phyloP scores from a whole-genome alignment of 2,113 vertebrate species.

The Apaloderma vittatum region DNA sequence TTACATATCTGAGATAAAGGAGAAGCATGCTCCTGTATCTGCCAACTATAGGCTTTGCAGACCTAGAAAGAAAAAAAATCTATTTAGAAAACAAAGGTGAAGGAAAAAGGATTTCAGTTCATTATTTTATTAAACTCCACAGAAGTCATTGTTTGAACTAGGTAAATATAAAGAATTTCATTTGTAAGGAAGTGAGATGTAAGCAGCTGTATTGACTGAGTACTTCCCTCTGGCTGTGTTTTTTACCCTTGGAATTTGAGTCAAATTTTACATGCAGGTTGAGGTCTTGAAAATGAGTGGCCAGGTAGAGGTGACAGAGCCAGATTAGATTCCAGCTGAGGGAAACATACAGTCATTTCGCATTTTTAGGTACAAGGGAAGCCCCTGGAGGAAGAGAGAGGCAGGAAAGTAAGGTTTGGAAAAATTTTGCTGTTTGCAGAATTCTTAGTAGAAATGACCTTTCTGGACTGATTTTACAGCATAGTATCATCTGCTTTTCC shows the following conservation, averaged over 20 bases:
- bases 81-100: neutral
- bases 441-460: neutral
- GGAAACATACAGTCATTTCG: neutral
- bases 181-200: neutral
- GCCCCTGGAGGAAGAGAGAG: too few species aligned
- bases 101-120: neutral
- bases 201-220: neutral
- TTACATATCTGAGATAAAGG: neutral
- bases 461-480: neutral
- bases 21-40: neutral
- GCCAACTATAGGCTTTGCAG: neutral
- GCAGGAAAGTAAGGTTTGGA: neutral
- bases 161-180: neutral
- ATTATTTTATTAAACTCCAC: neutral
- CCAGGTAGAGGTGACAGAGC: neutral
- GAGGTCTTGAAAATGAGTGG: neutral
- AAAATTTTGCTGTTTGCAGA: neutral
- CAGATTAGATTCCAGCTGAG: neutral
- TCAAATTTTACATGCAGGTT: neutral
- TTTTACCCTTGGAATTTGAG: neutral
- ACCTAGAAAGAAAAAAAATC: neutral
- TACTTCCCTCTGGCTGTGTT: neutral
- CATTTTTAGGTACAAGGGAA: neutral
- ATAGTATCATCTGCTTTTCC: neutral
- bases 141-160: neutral